Evolutionary conservation across 2,113 vertebrate genomes (phyloP).

Genomic region (Lonchura striata): DNA sequence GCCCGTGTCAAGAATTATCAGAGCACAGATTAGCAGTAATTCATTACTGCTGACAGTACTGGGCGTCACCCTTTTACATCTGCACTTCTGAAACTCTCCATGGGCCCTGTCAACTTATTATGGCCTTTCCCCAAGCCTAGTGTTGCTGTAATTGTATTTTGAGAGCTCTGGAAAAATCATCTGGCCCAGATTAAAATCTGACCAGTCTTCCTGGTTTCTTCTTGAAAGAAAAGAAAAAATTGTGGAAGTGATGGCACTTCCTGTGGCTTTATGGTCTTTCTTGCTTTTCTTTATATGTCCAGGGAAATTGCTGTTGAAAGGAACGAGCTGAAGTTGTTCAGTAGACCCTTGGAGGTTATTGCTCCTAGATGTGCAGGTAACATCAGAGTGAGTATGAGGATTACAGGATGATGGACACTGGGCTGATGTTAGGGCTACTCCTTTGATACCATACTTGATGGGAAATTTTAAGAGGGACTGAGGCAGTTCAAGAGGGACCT

Average conservation of each 20-base stretch:
- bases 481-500: not conserved
- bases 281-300: not conserved
- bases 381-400: not conserved
- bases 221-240: not conserved
- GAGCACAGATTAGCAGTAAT: not conserved
- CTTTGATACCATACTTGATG: not conserved
- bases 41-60: not conserved
- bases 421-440: not conserved
- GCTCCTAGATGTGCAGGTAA: not conserved
- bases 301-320: not conserved
- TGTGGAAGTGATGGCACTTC: not conserved
- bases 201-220: not conserved
- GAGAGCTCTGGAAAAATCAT: not conserved
- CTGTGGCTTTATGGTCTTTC: accelerated
- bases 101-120: not conserved
- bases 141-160: not conserved
- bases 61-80: not conserved
- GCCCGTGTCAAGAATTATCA: not conserved
- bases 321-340: not conserved
- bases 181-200: not conserved
- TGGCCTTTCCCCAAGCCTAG: not conserved
- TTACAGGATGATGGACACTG: not conserved
- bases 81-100: not conserved
- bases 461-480: not conserved
- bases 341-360: not conserved